Evolutionary conservation across 2,113 vertebrate species (phyloP).

Genomic region (Anhinga anhinga): DNA sequence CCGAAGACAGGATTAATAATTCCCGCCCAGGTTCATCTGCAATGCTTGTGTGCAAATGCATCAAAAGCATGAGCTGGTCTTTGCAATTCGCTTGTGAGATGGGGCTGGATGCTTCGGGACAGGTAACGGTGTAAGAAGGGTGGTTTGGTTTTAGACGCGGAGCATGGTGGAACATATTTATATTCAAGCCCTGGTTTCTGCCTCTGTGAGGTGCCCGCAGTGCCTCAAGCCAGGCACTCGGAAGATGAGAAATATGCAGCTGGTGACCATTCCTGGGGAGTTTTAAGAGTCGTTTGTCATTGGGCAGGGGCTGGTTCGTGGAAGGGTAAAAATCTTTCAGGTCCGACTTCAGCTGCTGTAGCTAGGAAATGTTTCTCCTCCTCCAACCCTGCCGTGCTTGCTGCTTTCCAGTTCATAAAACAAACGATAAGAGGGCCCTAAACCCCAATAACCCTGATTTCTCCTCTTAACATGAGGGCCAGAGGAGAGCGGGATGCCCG

Average conservation of each 20-base stretch:
- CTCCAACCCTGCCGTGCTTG: neutral
- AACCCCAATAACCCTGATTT: neutral
- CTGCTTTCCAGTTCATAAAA: neutral
- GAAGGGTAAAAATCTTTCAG: neutral
- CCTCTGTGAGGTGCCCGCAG: neutral
- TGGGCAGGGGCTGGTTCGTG: neutral
- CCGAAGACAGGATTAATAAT: neutral
- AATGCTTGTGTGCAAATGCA: neutral
- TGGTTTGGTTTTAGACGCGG: neutral
- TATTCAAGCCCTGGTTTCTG: neutral
- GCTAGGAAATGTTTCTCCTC: neutral
- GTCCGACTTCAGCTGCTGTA: neutral
- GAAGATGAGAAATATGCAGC: neutral
- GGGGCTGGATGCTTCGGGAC: neutral
- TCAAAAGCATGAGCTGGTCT: neutral
- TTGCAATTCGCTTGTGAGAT: neutral
- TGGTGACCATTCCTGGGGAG: neutral
- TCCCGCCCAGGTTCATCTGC: neutral
- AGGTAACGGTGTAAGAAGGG: neutral
- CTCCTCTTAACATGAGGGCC: neutral
- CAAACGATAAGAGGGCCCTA: neutral
- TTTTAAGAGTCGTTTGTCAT: fast-evolving
- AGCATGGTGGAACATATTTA: fast-evolving
- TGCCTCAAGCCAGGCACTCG: neutral
- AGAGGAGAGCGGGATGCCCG: neutral